Evolutionary conservation across 2,888 invertebrate genomes (phyloP), one percentile per base, ranked within the genome.

Genomic region (Nezara viridula): DNA sequence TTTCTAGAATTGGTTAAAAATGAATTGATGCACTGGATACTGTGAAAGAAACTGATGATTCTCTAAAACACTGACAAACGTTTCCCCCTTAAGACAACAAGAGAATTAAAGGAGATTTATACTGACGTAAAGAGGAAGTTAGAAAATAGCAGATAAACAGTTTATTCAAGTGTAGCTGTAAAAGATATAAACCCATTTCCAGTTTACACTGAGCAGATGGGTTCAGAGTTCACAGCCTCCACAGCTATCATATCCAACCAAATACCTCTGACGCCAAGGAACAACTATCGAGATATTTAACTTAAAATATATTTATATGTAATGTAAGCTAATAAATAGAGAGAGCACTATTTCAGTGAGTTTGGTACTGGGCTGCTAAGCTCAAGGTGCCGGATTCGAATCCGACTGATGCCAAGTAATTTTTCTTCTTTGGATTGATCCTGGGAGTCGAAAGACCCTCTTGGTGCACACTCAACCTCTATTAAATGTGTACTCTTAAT

Each of bases 111-210:
- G 44, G 24, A 81, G 81, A 81, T 81, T 81, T 81, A 81, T 81
- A 81, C 44, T 21, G 81, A 47, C 81, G 81, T 81, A 47, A 47
- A 47, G 44, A 47, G 44, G 40, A 47, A 40, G 40, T 81, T 40
- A 81, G n/a, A 47, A 81, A 81, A 47, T 47, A 81, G 44, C 81
- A 81, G 44, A 81, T 81, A 40, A 81, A 81, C 81, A 44, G 81
- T 81, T 81, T 81, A 81, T 81, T 44, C 44, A 44, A 81, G 44
- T 47, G 81, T 40, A 81, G 40, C 81, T n/a, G 44, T 81, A 81
- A 47, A 81, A 81, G 44, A 47, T 44, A 47, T 81, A 47, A 81
- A 47, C 81, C 81, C 81, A 37, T 81, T 81, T 81, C 40, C 14
- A 81, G 81, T 81, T 81, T 47, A 47, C 44, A 47, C 40, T n/a